Base-by-base conservation (phyloP, 30 jellyfish, hydroid and myxozoan genomes). In the Rhopilema esculentum region DNA sequence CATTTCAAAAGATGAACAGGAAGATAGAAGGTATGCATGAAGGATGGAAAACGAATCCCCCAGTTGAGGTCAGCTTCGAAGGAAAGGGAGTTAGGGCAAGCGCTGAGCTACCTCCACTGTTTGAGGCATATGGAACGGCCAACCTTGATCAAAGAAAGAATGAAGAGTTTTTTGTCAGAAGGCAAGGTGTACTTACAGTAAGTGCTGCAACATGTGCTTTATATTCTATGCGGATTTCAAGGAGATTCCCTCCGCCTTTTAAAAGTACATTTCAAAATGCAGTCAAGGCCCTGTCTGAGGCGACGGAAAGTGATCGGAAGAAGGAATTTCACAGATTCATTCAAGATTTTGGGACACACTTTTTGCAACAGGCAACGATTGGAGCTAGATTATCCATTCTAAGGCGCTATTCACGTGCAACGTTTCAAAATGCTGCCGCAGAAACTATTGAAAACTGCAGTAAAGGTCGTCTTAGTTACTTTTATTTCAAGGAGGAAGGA, bases 261-360 rank as follows among this genome's bases (percentile, higher is more conserved):
- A n/a, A n/a, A n/a, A n/a, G n/a, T 75, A 49, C 76, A 0, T 87
- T 87, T 61, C 51, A 33, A 31, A 33, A 66, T 7, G 89, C 72
- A 65, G 21, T 87, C 4, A 22, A 9, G 16, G 51, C 24, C 8
- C 72, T 87, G 29, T 31, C 64, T 20, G 84, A 31, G 17, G 84
- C 84, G 27, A 32, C 50, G 8, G 85, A 63, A 26, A 75, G 68
- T 50, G 76, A 77, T 12, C 72, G 74, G 61, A 77, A 87, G 9
- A 8, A 22, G 0, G 85, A 25, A 29, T 49, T 75, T 29, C 27
- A 87, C 66, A 51, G 68, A 20, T 68, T 87, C 63, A 76, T 87
- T 8, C 30, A 79, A 32, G 80, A 87, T 12, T 87, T 75, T 65
- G 95, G 95, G 8, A 87, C 95, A 30, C 95, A 87, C 57, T 87